Conservation (phyloP, 2,888 invertebrate species). For the Craniophora ligustri region DNA sequence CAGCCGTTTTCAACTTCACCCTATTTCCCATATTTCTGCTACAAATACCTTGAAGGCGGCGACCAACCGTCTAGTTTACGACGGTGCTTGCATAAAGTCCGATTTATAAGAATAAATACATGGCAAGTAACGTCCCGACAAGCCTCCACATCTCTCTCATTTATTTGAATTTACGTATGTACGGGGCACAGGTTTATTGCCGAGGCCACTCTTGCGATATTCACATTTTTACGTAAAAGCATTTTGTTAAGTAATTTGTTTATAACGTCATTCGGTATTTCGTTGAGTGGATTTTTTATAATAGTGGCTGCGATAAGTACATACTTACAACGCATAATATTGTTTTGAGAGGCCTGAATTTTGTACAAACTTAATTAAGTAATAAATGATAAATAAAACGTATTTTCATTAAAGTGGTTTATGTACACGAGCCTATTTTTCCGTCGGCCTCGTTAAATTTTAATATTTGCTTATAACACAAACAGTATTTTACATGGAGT, state of each 20-base stretch:
- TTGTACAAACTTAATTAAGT: too few relatives aligned
- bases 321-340: too few relatives aligned
- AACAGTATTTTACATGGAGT: too few relatives aligned
- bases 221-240: constrained; percentile 40
- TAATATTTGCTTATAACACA: too few relatives aligned
- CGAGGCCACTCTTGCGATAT: constrained; percentile 24
- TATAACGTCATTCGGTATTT: constrained; percentile 24
- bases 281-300: not conserved
- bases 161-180: constrained; percentile 63
- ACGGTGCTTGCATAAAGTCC: constrained; percentile 68
- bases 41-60: constrained; percentile 56
- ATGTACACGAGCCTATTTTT: too few relatives aligned
- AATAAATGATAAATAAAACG: too few relatives aligned
- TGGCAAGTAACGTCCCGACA: constrained; percentile 62
- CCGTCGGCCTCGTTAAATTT: too few relatives aligned
- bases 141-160: constrained; percentile 54
- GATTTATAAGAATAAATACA: constrained; percentile 76
- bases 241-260: constrained; percentile 46
- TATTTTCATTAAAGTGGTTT: too few relatives aligned
- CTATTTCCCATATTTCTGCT: constrained; percentile 57
- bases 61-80: constrained; percentile 69
- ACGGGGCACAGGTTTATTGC: constrained; percentile 51
- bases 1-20: constrained; percentile 43
- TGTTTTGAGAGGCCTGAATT: too few relatives aligned
- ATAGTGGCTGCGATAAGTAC: too few relatives aligned